Base-by-base conservation (phyloP, 2,888 invertebrate genomes). In the Allygus modestus region DNA sequence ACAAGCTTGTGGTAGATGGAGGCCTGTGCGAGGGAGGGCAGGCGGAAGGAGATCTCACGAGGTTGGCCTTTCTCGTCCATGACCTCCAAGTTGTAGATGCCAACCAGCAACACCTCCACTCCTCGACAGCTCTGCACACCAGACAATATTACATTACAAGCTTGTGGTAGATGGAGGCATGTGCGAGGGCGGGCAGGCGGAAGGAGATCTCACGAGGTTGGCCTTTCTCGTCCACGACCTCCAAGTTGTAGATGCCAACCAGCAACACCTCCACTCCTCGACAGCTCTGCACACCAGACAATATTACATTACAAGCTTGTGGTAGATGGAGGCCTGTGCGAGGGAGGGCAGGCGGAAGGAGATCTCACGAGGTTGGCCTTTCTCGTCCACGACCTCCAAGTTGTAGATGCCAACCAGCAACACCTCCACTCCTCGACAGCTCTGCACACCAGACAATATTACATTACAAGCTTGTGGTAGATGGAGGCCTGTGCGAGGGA, bases 1-100 rank as follows among this genome's bases (percentile, higher is more conserved):
- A n/a, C n/a, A n/a, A 94, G 95, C 92, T 98, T 98, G 91, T 98
- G 98, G 91, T 97, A 98, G 89, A 98, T 95, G 65, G 98, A 98
- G 85, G 97, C 94, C 90, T 97, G 97, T 31, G 97, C 97, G 89
- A 98, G 92, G 37, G 97, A 96, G 81, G 98, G 98, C 90, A 98
- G 93, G 88, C 98, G 94, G 90, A 98, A 97, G 81, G 96, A 96
- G 85, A 96, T 93, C 77, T 95, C 94, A 91, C 94, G 96, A 79
- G 97, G 95, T 90, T 96, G 95, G 28, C 97, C 97, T 91, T 94
- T 94, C 89, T 95, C 95, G 91, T 96, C 96, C 84, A 97, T 95
- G 82, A 92, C 96, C 92, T 98, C 98, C 90, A 96, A 93, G 91
- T 97, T 98, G 90, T 97, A 97, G 88, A 97, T 92, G 88, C 94